A percentile compares a stretch with the other conserved stretches of the same genome.
Conservation (phyloP, 2,888 invertebrate species). For the Leucania comma region DNA sequence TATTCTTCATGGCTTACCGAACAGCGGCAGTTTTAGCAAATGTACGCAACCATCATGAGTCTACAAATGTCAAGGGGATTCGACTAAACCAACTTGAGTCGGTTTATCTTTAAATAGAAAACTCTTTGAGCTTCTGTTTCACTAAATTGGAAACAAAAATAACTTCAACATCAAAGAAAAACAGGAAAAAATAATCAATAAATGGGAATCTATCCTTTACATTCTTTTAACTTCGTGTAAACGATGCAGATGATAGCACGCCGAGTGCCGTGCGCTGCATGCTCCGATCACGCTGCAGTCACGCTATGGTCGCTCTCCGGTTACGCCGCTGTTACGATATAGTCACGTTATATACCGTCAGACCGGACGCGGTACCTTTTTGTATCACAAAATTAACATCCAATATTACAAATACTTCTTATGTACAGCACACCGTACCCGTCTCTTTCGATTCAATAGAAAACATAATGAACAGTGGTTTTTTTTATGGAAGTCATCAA, state of each 20-base stretch:
- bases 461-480: not conserved
- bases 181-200: not conserved
- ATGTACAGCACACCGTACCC: no score
- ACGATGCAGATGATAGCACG: no score
- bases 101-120: not conserved
- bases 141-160: not conserved
- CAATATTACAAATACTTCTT: not conserved
- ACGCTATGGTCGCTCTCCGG: not conserved
- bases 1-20: no score
- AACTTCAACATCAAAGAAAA: not conserved
- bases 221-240: not conserved
- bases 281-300: no score
- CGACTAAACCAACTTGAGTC: not conserved
- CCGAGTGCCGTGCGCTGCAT: not conserved
- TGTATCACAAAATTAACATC: not conserved
- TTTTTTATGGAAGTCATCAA: no score
- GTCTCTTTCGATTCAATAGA: not conserved
- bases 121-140: not conserved
- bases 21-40: no score
- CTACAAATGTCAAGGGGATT: not conserved
- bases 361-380: not conserved
- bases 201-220: not conserved
- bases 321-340: not conserved
- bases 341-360: not conserved
- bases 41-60: not conserved